Evolutionary conservation across 2,113 vertebrate species (phyloP), one percentile per base, ranked within the genome.

Genomic region (Crotalus helleri): DNA sequence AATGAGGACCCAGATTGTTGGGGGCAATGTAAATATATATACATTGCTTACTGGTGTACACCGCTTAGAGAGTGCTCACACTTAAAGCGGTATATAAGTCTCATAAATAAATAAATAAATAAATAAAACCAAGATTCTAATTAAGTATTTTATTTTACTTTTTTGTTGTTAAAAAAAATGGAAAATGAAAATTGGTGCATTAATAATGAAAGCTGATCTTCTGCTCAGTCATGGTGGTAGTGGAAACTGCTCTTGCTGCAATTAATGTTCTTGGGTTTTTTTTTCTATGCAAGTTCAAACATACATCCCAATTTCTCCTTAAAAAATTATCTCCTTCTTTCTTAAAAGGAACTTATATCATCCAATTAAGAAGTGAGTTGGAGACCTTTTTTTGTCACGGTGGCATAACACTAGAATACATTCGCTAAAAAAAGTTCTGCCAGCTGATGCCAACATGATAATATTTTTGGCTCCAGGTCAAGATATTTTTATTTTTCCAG

Each of bases 121-220:
- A 95, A 96, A 94, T 91, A 95, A 96, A 94, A 92, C 23, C 94
- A 0, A 94, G 81, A 87, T 94, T 91, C 90, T 88, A 92, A 15
- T 51, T 61, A 91, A 57, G 39, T 49, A 94, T 92, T 96, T 87
- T 29, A 91, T 89, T 93, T 13, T 69, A 69, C 64, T 69, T 7
- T 51, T 94, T 91, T 92, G 95, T 87, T 17, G 64, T 69, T 69
- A 69, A 94, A 85, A 58, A 0, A 5, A 92, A 46, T 10, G 55
- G 24, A 94, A 91, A 91, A 94, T 58, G 11, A 95, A 94, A 93
- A 92, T 94, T 0, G 61, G 10, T 94, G 53, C 46, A 59, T 55
- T 51, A 92, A 87, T 29, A 12, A 61, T 11, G 94, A 89, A 39
- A 92, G n/a, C 23, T 55, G 57, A 88, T 88, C 87, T 85, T 87